Base-by-base conservation (phyloP, 2,113 vertebrate genomes). In the Crypturellus undulatus region DNA sequence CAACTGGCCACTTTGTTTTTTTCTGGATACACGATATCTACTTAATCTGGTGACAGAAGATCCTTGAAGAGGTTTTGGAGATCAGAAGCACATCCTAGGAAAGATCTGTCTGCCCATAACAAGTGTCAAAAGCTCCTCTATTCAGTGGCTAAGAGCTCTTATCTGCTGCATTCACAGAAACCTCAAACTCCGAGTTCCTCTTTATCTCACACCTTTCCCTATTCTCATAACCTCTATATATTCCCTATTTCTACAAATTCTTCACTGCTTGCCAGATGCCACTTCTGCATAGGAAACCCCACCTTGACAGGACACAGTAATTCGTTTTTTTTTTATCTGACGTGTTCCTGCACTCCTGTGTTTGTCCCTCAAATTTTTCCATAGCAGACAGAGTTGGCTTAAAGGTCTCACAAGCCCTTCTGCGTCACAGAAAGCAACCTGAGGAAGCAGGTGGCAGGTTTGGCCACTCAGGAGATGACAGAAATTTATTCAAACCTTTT, bases 341-440 rank as follows among this genome's bases (percentile, higher is more conserved):
- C 4, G 6, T 4, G 4, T 76, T 85, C 58, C 51, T 21, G 12
- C 21, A 54, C 26, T 71, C 45, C 65, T 15, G 15, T 18, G 58
- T 32, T 82, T 69, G 42, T 38, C 63, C 40, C 72, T 42, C 34
- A 14, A 49, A 10, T 2, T 3, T 4, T 28, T 21, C 26, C n/a
- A 21, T 18, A 6, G 10, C 13, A 40, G 52, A 16, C 8, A 22
- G n/a, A 32, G 18, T 18, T 6, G 10, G 3, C 5, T 0, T 0
- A 69, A 28, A 19, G 14, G 32, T 52, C 52, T 30, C 42, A 28
- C 22, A 65, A 64, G 15, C 20, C n/a, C 47, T 60, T 58, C 30
- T 21, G 67, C 45, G 36, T 62, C n/a, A 82, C 32, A 67, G 68
- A 89, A 89, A 59, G 14, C 14, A 52, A 52, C 12, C 20, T 19